phyloP scores from a whole-genome alignment of 2,888 invertebrate genomes.

The Tiliacea aurago region DNA sequence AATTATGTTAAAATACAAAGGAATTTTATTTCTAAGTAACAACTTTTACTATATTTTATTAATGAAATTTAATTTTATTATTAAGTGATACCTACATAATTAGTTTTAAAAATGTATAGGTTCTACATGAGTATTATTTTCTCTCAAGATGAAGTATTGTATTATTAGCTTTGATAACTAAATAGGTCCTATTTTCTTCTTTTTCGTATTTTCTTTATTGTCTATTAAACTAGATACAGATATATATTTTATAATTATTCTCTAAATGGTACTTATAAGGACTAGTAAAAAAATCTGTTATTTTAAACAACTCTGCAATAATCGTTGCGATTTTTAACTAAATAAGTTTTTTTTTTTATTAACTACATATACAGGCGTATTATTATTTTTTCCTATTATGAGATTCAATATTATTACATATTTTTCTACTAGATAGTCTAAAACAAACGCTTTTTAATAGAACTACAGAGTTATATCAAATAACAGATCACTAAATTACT shows the following conservation, averaged over 20 bases:
- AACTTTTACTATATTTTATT: neutral
- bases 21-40: neutral
- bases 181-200: conserved; percentile 14
- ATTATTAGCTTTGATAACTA: neutral
- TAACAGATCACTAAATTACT: conserved; percentile 33
- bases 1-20: neutral
- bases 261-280: conserved; percentile 52
- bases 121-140: neutral
- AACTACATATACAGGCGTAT: neutral
- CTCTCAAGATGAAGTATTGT: conserved; percentile 6
- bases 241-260: conserved; percentile 28
- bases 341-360: neutral
- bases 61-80: neutral
- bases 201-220: conserved; percentile 52
- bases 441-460: neutral
- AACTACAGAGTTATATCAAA: conserved; percentile 35
- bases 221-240: conserved; percentile 53
- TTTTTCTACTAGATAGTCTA: neutral
- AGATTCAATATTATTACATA: neutral
- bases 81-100: neutral
- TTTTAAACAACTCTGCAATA: conserved; percentile 34
- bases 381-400: neutral
- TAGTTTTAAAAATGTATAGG: neutral
- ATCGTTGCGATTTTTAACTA: neutral
- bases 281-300: conserved; percentile 67